Evolutionary conservation across 92 coral and sea anemone species (phyloP), one percentile per base, ranked within the genome.

Genomic region (Zoanthus solanderi): DNA sequence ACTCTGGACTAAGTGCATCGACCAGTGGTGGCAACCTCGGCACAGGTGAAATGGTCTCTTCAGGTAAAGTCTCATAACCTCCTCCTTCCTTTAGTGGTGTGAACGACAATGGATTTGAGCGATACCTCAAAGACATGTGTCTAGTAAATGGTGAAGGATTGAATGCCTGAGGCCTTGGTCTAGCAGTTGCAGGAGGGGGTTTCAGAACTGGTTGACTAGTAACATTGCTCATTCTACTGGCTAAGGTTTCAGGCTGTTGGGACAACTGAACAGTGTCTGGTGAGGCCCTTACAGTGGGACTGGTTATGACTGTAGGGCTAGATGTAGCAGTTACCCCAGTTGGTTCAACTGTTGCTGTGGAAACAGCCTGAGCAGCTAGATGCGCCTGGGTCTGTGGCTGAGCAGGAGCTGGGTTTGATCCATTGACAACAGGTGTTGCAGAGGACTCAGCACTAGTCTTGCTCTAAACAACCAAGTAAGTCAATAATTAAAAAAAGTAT

Each of bases 61-160:
- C 99, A n/a, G 90, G 54, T 15, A 97, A 88, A 18, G 96, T 92
- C 88, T 92, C 97, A 81, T 97, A 97, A 10, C 96, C 98, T 18
- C 89, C 78, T 14, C 90, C 94, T 28, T 91, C 95, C 80, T 90
- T 93, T 75, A 97, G 87, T 1, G 99, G 99, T 69, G 92, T 93
- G 15, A 95, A 92, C 0, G 98, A 94, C 90, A 97, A 85, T 7
- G 99, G 99, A 53, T 97, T 96, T 0, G 99, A 97, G 42, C 98
- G 94, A 68, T 97, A 97, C 65, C 99, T 80, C 68, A 97, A 92
- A 10, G 99, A 97, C 94, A 92, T 97, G 86, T 97, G 99, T 8
- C 99, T 93, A 46, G 99, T 97, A 80, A 97, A 97, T 16, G 99
- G 99, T 17, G 98, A 95, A 1, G 99, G 97, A 47, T 92, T 92